phyloP scores from a whole-genome alignment of 2,888 invertebrate genomes.

The Micropterix aruncella region DNA sequence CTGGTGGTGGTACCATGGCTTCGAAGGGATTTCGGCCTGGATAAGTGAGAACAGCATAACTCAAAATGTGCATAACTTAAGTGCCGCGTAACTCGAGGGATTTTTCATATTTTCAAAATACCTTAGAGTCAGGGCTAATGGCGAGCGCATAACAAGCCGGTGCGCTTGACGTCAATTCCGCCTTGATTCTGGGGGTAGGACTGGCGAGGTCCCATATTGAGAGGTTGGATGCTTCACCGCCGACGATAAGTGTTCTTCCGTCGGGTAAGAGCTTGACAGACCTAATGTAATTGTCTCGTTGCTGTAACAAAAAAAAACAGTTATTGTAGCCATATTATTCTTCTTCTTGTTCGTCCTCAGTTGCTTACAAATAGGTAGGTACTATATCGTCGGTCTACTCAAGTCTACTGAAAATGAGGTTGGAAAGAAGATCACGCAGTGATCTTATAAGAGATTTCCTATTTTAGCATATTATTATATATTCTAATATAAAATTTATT shows the following conservation, averaged over 20 bases:
- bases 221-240: slow-evolving; percentile 90
- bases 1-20: too few relatives aligned
- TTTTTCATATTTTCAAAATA: slow-evolving; percentile 13
- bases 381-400: too few relatives aligned
- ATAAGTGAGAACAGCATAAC: slow-evolving; percentile 1
- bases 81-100: too few relatives aligned
- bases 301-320: slow-evolving; percentile 37
- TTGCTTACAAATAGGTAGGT: too few relatives aligned
- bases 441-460: too few relatives aligned
- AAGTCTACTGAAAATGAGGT: too few relatives aligned
- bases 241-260: slow-evolving; percentile 87
- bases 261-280: slow-evolving; percentile 91
- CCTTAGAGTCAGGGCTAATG: slow-evolving; percentile 92
- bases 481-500: too few relatives aligned
- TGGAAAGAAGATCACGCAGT: too few relatives aligned
- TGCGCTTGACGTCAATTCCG: slow-evolving; percentile 78
- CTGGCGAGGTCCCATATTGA: slow-evolving; percentile 95
- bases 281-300: slow-evolving; percentile 91
- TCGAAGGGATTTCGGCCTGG: too few relatives aligned
- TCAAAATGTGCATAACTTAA: too few relatives aligned
- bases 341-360: too few relatives aligned
- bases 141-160: slow-evolving; percentile 97
- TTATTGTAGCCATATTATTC: slow-evolving; percentile 5
- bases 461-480: too few relatives aligned
- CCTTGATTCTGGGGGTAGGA: slow-evolving; percentile 84